Percentiles rank a stretch among this genome's conserved stretches.
phyloP scores from a whole-genome alignment of 2,888 invertebrate genomes.

The Rhamnusium bicolor region DNA sequence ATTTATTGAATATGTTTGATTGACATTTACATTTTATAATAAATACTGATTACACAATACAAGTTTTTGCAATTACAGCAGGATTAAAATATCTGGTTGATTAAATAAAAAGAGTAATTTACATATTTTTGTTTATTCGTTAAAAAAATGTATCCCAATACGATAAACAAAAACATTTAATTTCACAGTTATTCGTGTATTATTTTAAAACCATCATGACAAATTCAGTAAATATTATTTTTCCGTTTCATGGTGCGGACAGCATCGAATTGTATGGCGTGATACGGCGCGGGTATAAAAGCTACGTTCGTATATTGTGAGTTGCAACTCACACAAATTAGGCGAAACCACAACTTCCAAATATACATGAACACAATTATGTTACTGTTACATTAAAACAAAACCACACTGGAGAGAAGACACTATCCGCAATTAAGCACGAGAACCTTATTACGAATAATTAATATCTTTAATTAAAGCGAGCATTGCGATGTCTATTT shows the following conservation, averaged over 20 bases:
- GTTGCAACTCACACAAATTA: constrained; percentile 38
- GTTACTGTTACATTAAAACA: constrained; percentile 34
- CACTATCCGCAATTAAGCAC: constrained; percentile 24
- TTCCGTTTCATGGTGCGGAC: too few relatives aligned
- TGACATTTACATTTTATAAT: too few relatives aligned
- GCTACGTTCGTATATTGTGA: too few relatives aligned
- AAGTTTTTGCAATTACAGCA: background rate
- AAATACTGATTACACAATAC: too few relatives aligned
- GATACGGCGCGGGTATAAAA: too few relatives aligned
- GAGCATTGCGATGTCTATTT: background rate
- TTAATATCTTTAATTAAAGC: constrained; percentile 33
- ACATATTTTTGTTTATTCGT: background rate
- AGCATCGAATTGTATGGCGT: too few relatives aligned
- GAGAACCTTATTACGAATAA: constrained; percentile 20
- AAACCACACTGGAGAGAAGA: constrained; percentile 37
- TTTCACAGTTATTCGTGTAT: background rate
- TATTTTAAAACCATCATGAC: background rate
- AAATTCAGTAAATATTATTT: background rate
- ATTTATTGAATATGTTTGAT: too few relatives aligned
- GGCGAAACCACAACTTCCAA: constrained; percentile 37
- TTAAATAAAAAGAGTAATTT: background rate
- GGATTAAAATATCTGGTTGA: background rate
- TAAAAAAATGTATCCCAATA: background rate
- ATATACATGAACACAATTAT: constrained; percentile 47
- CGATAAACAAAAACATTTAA: background rate